A percentile compares a stretch with the other conserved stretches of the same genome.
Conservation (phyloP, 2,888 invertebrate species). For the Watsonalla cultraria region DNA sequence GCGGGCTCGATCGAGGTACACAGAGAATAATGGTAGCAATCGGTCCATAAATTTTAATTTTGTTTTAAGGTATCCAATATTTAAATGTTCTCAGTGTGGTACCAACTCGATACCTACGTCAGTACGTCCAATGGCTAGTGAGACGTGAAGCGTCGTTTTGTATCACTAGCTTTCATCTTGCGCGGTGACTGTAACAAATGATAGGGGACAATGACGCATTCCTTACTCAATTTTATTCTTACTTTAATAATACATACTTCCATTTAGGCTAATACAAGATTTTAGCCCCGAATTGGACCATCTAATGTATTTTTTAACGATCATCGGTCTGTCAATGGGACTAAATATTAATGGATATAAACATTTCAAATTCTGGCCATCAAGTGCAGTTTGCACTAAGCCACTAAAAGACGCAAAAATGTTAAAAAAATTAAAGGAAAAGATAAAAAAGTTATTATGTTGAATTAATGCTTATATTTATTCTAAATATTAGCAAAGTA, state of each 20-base stretch:
- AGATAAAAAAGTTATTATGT: no score
- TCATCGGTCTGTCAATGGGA: no score
- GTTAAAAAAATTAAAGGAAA: no score
- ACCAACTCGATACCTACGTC: conserved; percentile 12
- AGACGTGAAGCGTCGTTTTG: conserved; percentile 66
- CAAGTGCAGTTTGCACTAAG: no score
- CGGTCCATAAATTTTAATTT: not conserved
- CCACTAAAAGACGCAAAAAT: no score
- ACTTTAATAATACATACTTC: conserved; percentile 21
- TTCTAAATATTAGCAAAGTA: no score
- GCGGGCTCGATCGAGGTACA: no score
- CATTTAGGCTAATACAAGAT: conserved; percentile 21
- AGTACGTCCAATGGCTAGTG: conserved; percentile 47
- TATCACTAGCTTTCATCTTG: conserved; percentile 66
- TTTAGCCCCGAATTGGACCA: not conserved
- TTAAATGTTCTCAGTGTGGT: conserved; percentile 23
- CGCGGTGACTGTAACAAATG: conserved; percentile 69
- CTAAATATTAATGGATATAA: no score
- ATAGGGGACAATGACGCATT: conserved; percentile 34
- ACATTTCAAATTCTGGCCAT: no score
- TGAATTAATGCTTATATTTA: no score
- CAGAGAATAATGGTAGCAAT: no score
- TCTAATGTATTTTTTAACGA: not conserved
- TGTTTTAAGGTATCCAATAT: no score
- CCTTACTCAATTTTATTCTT: conserved; percentile 30